Conservation (phyloP, 2,797 vertebrate species). For the Tapirus indicus region DNA sequence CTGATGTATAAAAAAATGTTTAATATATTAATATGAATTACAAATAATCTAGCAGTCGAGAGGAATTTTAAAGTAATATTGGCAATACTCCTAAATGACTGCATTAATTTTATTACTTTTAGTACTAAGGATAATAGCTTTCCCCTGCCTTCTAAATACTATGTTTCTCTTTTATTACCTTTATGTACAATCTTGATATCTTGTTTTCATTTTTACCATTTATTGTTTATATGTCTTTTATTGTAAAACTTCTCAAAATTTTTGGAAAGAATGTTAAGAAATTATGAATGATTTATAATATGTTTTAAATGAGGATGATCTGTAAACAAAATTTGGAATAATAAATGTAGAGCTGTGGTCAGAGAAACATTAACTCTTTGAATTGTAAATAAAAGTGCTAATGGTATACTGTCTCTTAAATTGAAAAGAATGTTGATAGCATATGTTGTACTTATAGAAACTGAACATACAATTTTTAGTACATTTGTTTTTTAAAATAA, state of each 20-base stretch:
- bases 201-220: constrained; percentile 6
- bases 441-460: not conserved
- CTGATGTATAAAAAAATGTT: constrained; percentile 32
- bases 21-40: constrained; percentile 66
- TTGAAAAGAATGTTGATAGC: not conserved
- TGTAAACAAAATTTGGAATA: constrained; percentile 5
- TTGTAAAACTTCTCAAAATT: not conserved
- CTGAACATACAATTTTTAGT: not conserved
- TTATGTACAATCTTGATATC: not conserved
- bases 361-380: constrained; percentile 23
- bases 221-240: constrained; percentile 6
- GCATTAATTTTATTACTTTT: not conserved
- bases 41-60: constrained; percentile 49
- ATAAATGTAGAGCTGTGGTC: not conserved
- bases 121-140: not conserved
- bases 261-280: not conserved
- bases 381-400: constrained; percentile 4
- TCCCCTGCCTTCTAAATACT: not conserved
- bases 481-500: constrained; percentile 34
- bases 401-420: not conserved
- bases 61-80: constrained; percentile 48
- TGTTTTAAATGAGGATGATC: not conserved
- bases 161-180: constrained; percentile 27
- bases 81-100: not conserved
- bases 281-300: not conserved